Evolutionary conservation across 2,888 invertebrate genomes (phyloP).

Genomic region (Parnassius smintheus): DNA sequence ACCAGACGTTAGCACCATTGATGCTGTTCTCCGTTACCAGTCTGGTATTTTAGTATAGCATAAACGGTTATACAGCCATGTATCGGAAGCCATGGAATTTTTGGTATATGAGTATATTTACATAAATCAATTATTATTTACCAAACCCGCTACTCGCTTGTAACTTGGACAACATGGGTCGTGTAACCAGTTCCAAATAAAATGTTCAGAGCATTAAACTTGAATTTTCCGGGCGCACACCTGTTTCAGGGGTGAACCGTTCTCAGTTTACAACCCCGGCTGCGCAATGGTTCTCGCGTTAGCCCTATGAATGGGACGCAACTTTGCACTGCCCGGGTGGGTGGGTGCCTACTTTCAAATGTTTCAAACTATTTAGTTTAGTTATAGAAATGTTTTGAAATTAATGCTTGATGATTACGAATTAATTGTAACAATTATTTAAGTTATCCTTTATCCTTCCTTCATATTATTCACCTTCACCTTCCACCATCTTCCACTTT

Average conservation of each 20-base stretch:
- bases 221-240: constrained; percentile 63
- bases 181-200: constrained; percentile 59
- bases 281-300: neutral
- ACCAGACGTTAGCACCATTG: too few species aligned
- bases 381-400: neutral
- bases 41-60: too few species aligned
- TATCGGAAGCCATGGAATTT: too few species aligned
- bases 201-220: constrained; percentile 71
- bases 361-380: constrained; percentile 10
- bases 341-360: neutral
- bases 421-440: too few species aligned
- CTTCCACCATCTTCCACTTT: too few species aligned
- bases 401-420: too few species aligned
- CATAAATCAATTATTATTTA: neutral
- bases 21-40: too few species aligned
- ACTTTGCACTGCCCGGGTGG: constrained; percentile 1
- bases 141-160: constrained; percentile 21
- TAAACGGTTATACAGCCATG: too few species aligned
- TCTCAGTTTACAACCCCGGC: constrained; percentile 30
- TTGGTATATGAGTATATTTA: too few species aligned
- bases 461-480: too few species aligned
- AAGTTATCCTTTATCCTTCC: too few species aligned
- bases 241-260: constrained; percentile 47
- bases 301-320: neutral
- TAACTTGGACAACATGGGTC: constrained; percentile 35